phyloP scores from a whole-genome alignment of 2,797 vertebrate species.

The Parotocinclus haroldoi region DNA sequence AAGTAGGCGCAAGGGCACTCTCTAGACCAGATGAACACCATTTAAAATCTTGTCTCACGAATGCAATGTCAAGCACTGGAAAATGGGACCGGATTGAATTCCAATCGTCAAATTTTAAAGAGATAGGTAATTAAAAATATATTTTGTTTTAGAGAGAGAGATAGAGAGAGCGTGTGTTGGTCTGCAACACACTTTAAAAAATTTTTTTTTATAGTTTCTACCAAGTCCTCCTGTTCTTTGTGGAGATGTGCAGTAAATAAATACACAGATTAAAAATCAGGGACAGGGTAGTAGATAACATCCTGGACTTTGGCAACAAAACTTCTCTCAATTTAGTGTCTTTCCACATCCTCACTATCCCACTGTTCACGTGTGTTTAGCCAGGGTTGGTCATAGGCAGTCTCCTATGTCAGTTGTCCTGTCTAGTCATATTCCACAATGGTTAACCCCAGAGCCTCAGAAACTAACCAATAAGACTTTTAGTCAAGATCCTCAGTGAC shows the following conservation, averaged over 20 bases:
- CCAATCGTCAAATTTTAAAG: too few relatives aligned
- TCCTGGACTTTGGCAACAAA: conserved; percentile 26
- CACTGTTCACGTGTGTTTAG: conserved; percentile 32
- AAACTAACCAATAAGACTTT: conserved; percentile 33
- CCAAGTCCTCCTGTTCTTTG: neutral
- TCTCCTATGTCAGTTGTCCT: conserved; percentile 31
- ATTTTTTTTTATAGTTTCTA: too few relatives aligned
- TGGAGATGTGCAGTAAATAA: conserved; percentile 5
- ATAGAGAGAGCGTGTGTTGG: too few relatives aligned
- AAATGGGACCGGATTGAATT: too few relatives aligned
- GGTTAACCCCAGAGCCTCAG: conserved; percentile 34
- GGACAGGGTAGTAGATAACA: conserved; percentile 18
- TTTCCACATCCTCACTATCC: conserved; percentile 29
- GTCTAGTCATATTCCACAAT: conserved; percentile 34
- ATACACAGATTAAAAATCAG: conserved; percentile 5
- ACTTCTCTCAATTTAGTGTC: conserved; percentile 25
- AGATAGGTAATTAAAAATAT: too few relatives aligned
- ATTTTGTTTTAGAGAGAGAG: too few relatives aligned
- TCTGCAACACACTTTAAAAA: too few relatives aligned
- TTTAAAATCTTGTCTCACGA: too few relatives aligned
- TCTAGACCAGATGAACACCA: too few relatives aligned
- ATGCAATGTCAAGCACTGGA: too few relatives aligned
- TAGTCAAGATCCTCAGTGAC: conserved; percentile 33
- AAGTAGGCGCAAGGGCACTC: too few relatives aligned
- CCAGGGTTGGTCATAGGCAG: conserved; percentile 29